These are phyloP conservation scores for Fopius arisanus DNA, from an alignment of 1,140 invertebrate species.

Conservation along the genomic window DNA sequence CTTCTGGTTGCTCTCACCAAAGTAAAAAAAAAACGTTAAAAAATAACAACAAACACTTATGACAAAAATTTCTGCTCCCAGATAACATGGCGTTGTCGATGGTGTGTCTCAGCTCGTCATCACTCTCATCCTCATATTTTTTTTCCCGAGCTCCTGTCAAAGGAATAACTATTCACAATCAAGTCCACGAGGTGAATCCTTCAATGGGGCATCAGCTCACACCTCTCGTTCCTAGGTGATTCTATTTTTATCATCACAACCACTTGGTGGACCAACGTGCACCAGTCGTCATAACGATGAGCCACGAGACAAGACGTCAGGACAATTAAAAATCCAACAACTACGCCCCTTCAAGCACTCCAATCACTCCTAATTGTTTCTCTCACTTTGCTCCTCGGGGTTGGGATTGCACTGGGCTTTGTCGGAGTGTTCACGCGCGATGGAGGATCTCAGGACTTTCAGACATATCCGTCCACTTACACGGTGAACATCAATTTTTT, in stretches of 20 bases:
- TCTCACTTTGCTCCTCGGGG: background rate
- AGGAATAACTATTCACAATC: background rate
- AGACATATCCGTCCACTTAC: too few species aligned
- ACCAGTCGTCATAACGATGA: background rate
- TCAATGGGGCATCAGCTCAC: background rate
- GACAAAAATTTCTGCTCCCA: slow-evolving; percentile 59
- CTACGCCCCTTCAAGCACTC: background rate
- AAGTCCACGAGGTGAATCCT: background rate
- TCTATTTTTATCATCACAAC: slow-evolving; percentile 9
- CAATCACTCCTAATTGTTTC: background rate
- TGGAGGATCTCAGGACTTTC: background rate
- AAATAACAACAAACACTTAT: slow-evolving; percentile 35
- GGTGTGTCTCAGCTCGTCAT: slow-evolving; percentile 37
- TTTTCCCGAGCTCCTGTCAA: background rate
- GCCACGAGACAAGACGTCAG: background rate
- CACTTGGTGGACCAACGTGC: background rate
- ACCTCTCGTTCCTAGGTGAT: background rate
- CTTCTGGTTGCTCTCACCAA: background rate
- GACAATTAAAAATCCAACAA: background rate
- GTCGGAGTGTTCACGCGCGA: background rate
- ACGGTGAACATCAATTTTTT: background rate
- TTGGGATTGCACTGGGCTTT: background rate
- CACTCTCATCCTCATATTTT: background rate
- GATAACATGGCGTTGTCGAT: slow-evolving; percentile 65
- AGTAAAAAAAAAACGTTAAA: slow-evolving; percentile 7